Evolutionary conservation across 2,797 vertebrate species (phyloP), one percentile per base, ranked within the genome.

Genomic region (Vipera latastei): DNA sequence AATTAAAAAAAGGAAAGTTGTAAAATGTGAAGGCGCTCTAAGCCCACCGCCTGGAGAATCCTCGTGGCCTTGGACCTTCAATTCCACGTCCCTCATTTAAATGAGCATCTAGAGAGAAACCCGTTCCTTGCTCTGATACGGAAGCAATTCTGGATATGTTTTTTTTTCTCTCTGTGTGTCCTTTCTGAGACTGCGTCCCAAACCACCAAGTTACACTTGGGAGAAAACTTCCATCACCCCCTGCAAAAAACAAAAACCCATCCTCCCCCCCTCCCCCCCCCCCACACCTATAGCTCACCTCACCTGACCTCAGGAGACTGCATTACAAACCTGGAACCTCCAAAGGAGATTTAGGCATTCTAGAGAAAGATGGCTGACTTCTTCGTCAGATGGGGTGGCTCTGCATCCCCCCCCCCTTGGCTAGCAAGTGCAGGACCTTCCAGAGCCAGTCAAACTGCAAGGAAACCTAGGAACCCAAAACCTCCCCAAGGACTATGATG

Each of bases 71-170:
- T 69, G 65, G 6, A n/a, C n/a, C n/a, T 32, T 16, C 13, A 32
- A n/a, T 2, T 18, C n/a, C 13, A 14, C 4, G 0, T 32, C 28
- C 65, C 13, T 69, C 65, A 6, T 69, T 69, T 32, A 69, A 16
- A 69, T 6, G 28, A 32, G n/a, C n/a, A 69, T 32, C 65, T 69
- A 16, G 65, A 16, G 65, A 32, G 28, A 69, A 32, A 32, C 12
- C 28, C 1, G 0, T 0, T 32, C 28, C 63, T 69, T 9, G 25
- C 22, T 26, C 25, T 1, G 7, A 3, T 61, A 8, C 6, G 4
- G 63, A 69, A 65, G 13, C n/a, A 14, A 0, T 6, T 6, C 65
- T 32, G n/a, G n/a, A 14, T 59, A 59, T 1, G 16, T 59, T 57
- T 57, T 22, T 25, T 26, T 18, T 1, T 18, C 56, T 9, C 8